Conservation (phyloP, 2,113 vertebrate genomes). For the Trogon surrucura region DNA sequence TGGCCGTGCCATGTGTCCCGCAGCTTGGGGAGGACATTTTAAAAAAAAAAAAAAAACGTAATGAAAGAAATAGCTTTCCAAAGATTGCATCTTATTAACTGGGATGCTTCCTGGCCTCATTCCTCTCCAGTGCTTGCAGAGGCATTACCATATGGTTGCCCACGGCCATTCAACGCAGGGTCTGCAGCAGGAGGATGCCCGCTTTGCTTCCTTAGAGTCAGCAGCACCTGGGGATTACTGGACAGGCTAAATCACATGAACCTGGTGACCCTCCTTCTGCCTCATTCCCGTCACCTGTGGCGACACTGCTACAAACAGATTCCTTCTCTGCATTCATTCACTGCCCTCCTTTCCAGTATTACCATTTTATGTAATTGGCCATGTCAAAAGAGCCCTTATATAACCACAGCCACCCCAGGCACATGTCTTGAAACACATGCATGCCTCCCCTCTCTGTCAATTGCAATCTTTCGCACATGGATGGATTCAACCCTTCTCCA, state of each 20-base stretch:
- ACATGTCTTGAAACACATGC: constrained; percentile 34
- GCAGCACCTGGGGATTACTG: background rate
- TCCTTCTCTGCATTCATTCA: background rate
- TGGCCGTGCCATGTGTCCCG: background rate
- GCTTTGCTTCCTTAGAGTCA: rapidly evolving
- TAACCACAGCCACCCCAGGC: constrained; percentile 67
- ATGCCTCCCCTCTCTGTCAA: constrained; percentile 58
- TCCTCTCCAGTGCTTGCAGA: background rate
- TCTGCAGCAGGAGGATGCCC: background rate
- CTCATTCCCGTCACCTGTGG: background rate
- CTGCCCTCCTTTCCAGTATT: background rate
- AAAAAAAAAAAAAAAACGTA: background rate
- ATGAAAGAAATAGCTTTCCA: background rate
- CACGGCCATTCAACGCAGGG: rapidly evolving
- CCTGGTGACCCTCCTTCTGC: background rate
- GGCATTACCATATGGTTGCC: background rate
- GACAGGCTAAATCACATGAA: too few relatives aligned
- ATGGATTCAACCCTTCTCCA: constrained; percentile 23
- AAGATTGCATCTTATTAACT: background rate
- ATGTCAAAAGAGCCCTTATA: constrained; percentile 51
- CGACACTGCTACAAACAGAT: background rate
- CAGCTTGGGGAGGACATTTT: background rate
- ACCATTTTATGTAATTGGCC: constrained; percentile 58
- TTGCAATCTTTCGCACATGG: constrained; percentile 64
- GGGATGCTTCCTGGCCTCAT: background rate